These are phyloP conservation scores for Rallus limicola DNA, from an alignment of 2,113 vertebrate species.

Conservation along the genomic window DNA sequence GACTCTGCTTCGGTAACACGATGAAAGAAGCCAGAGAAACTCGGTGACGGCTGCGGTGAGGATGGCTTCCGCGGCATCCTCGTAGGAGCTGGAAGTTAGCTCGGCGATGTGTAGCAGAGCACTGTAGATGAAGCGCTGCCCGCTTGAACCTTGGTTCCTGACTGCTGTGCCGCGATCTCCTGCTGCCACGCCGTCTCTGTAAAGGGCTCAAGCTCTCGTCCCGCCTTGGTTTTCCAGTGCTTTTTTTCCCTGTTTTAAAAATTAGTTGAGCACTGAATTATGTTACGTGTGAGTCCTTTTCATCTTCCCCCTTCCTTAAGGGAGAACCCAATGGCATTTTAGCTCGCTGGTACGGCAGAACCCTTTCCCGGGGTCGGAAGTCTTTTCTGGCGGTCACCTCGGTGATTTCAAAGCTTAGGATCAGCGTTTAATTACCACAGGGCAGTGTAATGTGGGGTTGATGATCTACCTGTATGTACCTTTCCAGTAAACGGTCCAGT, in stretches of 20 bases:
- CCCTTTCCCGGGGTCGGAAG: background rate
- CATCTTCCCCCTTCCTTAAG: background rate
- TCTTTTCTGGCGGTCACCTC: background rate
- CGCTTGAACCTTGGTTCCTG: background rate
- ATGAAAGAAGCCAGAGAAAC: background rate
- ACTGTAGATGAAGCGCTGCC: background rate
- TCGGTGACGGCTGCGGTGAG: background rate
- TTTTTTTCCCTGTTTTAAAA: background rate
- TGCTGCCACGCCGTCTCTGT: background rate
- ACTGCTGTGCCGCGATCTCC: background rate
- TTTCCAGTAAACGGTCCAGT: background rate
- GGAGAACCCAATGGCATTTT: background rate
- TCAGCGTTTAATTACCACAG: background rate
- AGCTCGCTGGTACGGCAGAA: background rate
- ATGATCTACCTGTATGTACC: rapidly evolving
- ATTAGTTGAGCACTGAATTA: background rate
- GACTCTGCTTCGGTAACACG: background rate
- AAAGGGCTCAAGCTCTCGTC: background rate
- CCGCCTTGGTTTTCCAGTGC: background rate
- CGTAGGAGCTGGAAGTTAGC: background rate
- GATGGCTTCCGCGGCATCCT: background rate
- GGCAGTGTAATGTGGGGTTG: rapidly evolving
- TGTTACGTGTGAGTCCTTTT: background rate
- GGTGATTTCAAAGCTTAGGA: background rate
- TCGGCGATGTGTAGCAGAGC: background rate